Conservation (phyloP, 2,888 invertebrate species). For the Hylaea fasciaria region DNA sequence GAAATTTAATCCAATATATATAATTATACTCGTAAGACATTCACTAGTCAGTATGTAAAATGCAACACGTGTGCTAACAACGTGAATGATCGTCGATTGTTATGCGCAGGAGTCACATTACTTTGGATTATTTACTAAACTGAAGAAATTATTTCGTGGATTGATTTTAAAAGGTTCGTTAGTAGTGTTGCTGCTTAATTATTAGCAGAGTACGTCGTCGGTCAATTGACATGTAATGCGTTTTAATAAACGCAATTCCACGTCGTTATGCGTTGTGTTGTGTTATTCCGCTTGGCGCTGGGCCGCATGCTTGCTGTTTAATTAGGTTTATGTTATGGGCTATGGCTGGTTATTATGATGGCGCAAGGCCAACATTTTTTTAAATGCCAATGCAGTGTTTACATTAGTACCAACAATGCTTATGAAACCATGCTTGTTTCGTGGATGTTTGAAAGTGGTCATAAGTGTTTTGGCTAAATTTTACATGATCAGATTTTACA, state of each 20-base stretch:
- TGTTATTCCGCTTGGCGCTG: slow-evolving; percentile 8
- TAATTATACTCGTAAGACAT: not conserved
- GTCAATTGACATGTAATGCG: slow-evolving; percentile 44
- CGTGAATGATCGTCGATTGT: slow-evolving; percentile 47
- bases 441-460: no score
- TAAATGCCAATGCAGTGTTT: slow-evolving; percentile 1
- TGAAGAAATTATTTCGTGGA: slow-evolving; percentile 35
- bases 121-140: slow-evolving; percentile 41
- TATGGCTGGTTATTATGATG: not conserved
- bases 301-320: slow-evolving; percentile 7
- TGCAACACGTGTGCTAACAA: slow-evolving; percentile 39
- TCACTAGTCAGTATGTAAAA: slow-evolving; percentile 3
- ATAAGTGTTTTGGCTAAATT: no score
- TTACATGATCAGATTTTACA: no score
- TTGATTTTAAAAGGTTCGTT: slow-evolving; percentile 5
- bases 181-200: slow-evolving; percentile 7
- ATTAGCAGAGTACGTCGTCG: slow-evolving; percentile 34
- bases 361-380: slow-evolving; percentile 10
- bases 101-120: slow-evolving; percentile 35
- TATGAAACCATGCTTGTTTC: not conserved
- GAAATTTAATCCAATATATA: slow-evolving; percentile 54
- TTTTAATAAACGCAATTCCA: slow-evolving; percentile 5
- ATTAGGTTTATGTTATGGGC: slow-evolving; percentile 6
- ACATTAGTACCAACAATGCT: not conserved
- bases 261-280: slow-evolving; percentile 10